A percentile compares a stretch with the other conserved stretches of the same genome.
Evolutionary conservation across 2,113 vertebrate genomes (phyloP).

Genomic region (Erythrocebus patas): DNA sequence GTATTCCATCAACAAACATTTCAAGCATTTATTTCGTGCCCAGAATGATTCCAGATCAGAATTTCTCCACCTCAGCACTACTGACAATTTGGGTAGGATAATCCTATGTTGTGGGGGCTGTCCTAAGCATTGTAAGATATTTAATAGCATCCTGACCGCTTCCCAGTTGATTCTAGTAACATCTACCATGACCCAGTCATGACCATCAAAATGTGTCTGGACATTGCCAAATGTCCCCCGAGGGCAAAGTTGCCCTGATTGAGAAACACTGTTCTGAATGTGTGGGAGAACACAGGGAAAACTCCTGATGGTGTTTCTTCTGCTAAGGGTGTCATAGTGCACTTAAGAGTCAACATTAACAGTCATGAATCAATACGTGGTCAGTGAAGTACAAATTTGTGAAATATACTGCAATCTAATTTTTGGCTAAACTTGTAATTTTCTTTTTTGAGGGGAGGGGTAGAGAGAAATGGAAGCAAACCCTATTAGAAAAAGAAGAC

Average conservation of each 20-base stretch:
- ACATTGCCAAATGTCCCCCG: not conserved
- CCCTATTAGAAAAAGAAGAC: slow-evolving; percentile 31
- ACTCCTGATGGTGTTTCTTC: not conserved
- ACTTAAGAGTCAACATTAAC: not conserved
- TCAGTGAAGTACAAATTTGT: not conserved
- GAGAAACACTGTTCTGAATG: not conserved
- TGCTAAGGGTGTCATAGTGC: not conserved
- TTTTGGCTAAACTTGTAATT: slow-evolving; percentile 33
- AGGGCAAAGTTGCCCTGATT: not conserved
- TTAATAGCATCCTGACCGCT: not conserved
- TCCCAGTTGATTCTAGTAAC: not conserved
- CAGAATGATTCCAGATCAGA: not conserved
- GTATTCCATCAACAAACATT: not conserved
- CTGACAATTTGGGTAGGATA: not conserved
- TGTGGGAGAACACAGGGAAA: not conserved
- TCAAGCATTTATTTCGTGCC: not conserved
- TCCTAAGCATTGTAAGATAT: not conserved
- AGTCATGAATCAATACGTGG: not conserved
- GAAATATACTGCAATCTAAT: not conserved
- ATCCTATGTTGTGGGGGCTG: not conserved
- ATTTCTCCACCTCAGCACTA: not conserved
- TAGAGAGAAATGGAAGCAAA: not conserved
- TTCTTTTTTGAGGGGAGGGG: not conserved
- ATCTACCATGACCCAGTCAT: not conserved
- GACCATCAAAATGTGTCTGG: not conserved